A percentile compares a stretch with the other conserved stretches of the same genome.
Conservation (phyloP, 2,888 invertebrate species). For the Athalia cordata region DNA sequence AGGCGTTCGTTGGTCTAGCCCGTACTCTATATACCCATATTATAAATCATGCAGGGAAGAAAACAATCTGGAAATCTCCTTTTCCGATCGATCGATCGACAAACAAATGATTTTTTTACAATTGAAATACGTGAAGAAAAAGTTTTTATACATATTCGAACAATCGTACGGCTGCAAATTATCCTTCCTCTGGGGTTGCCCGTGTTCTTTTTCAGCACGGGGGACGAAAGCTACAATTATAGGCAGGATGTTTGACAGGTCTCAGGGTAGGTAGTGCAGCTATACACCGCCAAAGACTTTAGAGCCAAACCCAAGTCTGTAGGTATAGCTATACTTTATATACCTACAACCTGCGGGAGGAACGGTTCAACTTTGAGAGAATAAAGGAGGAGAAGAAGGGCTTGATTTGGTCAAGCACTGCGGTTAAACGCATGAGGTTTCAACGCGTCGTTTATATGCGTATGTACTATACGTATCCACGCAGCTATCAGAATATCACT, state of each 20-base stretch:
- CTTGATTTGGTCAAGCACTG: constrained; percentile 17
- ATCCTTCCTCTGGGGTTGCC: background rate
- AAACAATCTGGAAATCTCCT: too few species aligned
- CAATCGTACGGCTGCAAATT: too few species aligned
- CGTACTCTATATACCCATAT: too few species aligned
- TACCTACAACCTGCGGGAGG: too few species aligned
- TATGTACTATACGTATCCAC: too few species aligned
- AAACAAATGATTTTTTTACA: too few species aligned
- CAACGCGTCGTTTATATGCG: background rate
- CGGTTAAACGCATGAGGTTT: constrained; percentile 31
- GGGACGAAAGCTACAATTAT: constrained; percentile 34
- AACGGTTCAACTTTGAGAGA: background rate
- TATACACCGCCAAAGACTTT: constrained; percentile 30
- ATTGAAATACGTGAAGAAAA: too few species aligned
- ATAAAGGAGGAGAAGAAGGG: background rate
- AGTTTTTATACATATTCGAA: too few species aligned
- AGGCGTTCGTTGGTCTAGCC: constrained; percentile 8
- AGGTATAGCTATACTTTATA: background rate
- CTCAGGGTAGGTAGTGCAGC: background rate
- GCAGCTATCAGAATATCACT: too few species aligned
- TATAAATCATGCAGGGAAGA: too few species aligned
- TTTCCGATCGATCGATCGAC: too few species aligned
- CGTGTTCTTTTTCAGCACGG: background rate
- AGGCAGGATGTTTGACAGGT: constrained; percentile 38
- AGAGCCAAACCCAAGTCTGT: constrained; percentile 17